Percentiles rank a stretch among this genome's conserved stretches.
phyloP scores from a whole-genome alignment of 2,113 vertebrate species.

The Hyaena hyaena region DNA sequence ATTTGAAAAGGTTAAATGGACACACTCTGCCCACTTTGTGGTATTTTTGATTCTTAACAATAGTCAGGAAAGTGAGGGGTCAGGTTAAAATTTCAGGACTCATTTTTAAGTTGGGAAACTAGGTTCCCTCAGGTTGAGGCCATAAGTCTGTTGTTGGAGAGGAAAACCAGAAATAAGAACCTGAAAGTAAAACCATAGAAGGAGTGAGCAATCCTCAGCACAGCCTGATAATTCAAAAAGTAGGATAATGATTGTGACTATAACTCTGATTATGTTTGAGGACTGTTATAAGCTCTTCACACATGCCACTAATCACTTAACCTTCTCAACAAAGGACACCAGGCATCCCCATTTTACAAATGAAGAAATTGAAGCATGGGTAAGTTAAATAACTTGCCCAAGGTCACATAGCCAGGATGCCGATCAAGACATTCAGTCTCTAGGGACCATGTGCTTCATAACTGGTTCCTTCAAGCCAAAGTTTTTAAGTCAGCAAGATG shows the following conservation, averaged over 20 bases:
- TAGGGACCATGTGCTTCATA: background rate
- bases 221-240: background rate
- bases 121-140: background rate
- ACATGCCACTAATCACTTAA: background rate
- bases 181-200: background rate
- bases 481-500: background rate
- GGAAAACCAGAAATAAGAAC: background rate
- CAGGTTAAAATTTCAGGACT: background rate
- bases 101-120: background rate
- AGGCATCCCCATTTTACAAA: background rate
- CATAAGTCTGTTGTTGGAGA: background rate
- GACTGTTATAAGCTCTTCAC: background rate
- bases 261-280: fast-evolving
- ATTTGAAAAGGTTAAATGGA: background rate
- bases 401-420: background rate
- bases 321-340: background rate
- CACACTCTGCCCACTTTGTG: fast-evolving
- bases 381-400: background rate
- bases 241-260: too few species aligned
- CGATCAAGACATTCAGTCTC: background rate
- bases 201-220: background rate
- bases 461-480: background rate
- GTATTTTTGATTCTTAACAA: too few species aligned
- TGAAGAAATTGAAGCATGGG: background rate
- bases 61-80: background rate